These are phyloP conservation scores for Hoplias malabaricus DNA, from an alignment of 2,113 vertebrate species.

Conservation along the genomic window DNA sequence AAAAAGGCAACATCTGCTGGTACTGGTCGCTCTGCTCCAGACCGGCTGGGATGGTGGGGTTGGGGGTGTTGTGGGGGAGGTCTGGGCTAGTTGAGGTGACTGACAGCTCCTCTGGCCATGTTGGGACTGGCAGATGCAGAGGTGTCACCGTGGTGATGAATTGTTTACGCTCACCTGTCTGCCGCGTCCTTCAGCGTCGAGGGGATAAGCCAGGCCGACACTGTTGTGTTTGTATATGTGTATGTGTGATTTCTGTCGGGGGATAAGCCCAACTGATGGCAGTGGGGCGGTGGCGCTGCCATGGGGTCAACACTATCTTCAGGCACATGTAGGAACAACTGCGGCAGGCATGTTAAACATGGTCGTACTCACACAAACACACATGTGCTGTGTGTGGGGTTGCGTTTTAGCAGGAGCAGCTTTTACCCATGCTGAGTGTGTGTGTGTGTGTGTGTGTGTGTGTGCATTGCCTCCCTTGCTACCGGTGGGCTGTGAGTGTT, in stretches of 20 bases:
- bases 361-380: constrained; percentile 47
- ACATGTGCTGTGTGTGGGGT: constrained; percentile 45
- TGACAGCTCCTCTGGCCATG: constrained; percentile 75
- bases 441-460: constrained; percentile 21
- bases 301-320: constrained; percentile 60
- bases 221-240: constrained; percentile 12
- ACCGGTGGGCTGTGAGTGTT: constrained; percentile 31
- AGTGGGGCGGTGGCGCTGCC: constrained; percentile 35
- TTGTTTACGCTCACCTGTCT: constrained; percentile 83
- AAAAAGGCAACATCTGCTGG: constrained; percentile 66
- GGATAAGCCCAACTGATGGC: constrained; percentile 53
- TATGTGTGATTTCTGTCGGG: constrained; percentile 21
- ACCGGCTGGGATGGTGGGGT: too few relatives aligned
- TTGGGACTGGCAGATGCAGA: constrained; percentile 81
- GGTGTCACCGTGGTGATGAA: constrained; percentile 86
- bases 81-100: constrained; percentile 64
- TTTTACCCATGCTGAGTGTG: constrained; percentile 36
- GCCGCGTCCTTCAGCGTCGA: constrained; percentile 68
- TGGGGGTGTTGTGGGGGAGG: too few relatives aligned
- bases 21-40: constrained; percentile 59
- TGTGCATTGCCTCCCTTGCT: constrained; percentile 33
- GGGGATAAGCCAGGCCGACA: constrained; percentile 62
- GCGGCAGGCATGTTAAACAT: constrained; percentile 71
- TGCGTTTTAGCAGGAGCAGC: constrained; percentile 38
- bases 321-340: constrained; percentile 71